A percentile compares a stretch with the other conserved stretches of the same genome.
Evolutionary conservation across 2,797 vertebrate genomes (phyloP).

Genomic region (Sphenodon punctatus): DNA sequence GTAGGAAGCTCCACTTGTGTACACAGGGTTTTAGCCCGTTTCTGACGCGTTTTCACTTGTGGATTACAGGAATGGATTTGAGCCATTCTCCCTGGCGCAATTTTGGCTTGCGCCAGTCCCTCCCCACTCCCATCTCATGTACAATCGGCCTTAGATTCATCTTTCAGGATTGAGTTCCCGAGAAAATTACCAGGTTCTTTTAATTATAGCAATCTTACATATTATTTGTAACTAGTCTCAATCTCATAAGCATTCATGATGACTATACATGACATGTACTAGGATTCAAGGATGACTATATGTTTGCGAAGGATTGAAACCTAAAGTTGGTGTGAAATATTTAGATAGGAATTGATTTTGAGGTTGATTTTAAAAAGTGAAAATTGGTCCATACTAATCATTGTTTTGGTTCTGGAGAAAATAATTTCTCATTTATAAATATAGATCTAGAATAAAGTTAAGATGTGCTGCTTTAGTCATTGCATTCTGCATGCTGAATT

Average conservation of each 20-base stretch:
- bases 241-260: rapidly evolving
- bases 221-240: background rate
- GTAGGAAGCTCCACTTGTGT: too few species aligned
- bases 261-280: too few species aligned
- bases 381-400: background rate
- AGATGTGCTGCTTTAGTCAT: constrained; percentile 7
- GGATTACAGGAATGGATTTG: too few species aligned
- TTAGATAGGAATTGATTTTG: background rate
- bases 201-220: background rate
- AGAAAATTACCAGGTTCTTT: too few species aligned
- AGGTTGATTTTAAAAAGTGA: background rate
- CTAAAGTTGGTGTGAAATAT: constrained; percentile 1
- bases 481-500: constrained; percentile 13
- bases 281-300: background rate
- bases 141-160: too few species aligned
- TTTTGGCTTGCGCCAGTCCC: too few species aligned
- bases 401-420: background rate
- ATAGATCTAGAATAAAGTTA: constrained; percentile 19
- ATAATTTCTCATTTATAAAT: background rate
- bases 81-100: too few species aligned
- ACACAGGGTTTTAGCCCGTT: too few species aligned
- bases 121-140: too few species aligned
- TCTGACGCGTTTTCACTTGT: too few species aligned
- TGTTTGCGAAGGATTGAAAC: background rate
- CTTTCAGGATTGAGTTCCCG: too few species aligned